phyloP scores from a whole-genome alignment of 2,888 invertebrate genomes.

The Falcaria lacertinaria region DNA sequence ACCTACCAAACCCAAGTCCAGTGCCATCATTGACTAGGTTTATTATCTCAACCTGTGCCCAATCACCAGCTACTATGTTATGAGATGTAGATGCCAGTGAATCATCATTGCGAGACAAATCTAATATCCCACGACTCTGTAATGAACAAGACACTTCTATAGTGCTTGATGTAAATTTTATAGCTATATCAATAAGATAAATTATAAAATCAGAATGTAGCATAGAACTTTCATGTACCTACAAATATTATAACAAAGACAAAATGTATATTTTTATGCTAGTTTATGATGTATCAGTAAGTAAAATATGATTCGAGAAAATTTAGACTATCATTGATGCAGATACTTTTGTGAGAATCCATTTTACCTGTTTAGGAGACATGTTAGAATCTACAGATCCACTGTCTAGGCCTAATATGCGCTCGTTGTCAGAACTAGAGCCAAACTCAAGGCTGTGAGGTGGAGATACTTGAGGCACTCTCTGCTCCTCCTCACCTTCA shows the following conservation, averaged over 20 bases:
- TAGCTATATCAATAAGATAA: no score
- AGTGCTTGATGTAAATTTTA: no score
- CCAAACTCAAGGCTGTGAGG: slow-evolving; percentile 88
- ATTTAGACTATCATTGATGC: no score
- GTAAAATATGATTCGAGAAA: no score
- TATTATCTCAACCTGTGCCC: slow-evolving; percentile 98
- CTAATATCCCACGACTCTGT: slow-evolving; percentile 81
- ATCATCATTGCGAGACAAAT: slow-evolving; percentile 81
- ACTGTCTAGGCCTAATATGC: slow-evolving; percentile 91
- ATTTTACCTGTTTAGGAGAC: slow-evolving; percentile 87
- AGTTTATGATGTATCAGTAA: no score
- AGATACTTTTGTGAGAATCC: no score
- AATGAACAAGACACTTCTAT: no score
- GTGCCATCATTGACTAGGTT: slow-evolving; percentile 98
- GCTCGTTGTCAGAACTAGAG: slow-evolving; percentile 87
- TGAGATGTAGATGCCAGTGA: slow-evolving; percentile 59
- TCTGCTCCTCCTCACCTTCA: slow-evolving; percentile 86
- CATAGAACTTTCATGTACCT: no score
- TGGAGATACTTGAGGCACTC: slow-evolving; percentile 88
- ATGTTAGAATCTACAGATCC: slow-evolving; percentile 88
- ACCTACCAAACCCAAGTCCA: slow-evolving; percentile 94
- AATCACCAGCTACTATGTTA: slow-evolving; percentile 87
- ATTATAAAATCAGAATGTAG: no score
- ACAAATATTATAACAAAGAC: no score
- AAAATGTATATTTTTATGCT: no score